Evolutionary conservation across 2,888 invertebrate species (phyloP), one percentile per base, ranked within the genome.

Genomic region (Callosobruchus maculatus): DNA sequence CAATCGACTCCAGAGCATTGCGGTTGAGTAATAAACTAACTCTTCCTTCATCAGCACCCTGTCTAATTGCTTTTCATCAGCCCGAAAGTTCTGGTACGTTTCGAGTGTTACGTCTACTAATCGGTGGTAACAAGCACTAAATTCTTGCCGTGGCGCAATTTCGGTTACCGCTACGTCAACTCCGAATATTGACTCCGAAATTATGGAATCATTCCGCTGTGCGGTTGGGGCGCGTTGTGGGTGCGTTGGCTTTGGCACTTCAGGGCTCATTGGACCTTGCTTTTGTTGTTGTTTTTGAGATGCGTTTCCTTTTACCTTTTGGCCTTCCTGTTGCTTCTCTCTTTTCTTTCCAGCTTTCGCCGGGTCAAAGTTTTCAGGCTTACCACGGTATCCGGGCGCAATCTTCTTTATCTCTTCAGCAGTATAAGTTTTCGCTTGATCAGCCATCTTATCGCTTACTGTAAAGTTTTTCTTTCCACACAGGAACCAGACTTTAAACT

Each of bases 121-220:
- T n/a, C n/a, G n/a, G n/a, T n/a, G n/a, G n/a, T n/a, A n/a, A n/a
- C n/a, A n/a, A n/a, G 73, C 73, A n/a, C 22, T 66, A 67, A 77
- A 77, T 13, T 69, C 21, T 67, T 76, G 74, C 67, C 75, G 68
- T 30, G 76, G 75, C 26, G 74, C 76, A 68, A 76, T 76, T 66
- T 77, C 75, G 22, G 73, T 75, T 49, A 79, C 76, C 1, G 67
- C 22, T 2, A 76, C 74, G 31, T 77, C 76, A 13, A 77, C 49
- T 66, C 77, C 72, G 72, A 79, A 78, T 4, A 67, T 67, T 21
- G 68, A n/a, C 2, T 67, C 68, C 2, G 9, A 67, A 4, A 67
- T 67, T 2, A 67, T 67, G 4, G 68, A 67, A 2, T 2, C 9
- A 21, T 67, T 67, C 4, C 68, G 2, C 9, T 67, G 68, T 3